These are phyloP conservation scores for Meiosimyza platycephala DNA, from an alignment of 2,888 invertebrate species.

Conservation along the genomic window DNA sequence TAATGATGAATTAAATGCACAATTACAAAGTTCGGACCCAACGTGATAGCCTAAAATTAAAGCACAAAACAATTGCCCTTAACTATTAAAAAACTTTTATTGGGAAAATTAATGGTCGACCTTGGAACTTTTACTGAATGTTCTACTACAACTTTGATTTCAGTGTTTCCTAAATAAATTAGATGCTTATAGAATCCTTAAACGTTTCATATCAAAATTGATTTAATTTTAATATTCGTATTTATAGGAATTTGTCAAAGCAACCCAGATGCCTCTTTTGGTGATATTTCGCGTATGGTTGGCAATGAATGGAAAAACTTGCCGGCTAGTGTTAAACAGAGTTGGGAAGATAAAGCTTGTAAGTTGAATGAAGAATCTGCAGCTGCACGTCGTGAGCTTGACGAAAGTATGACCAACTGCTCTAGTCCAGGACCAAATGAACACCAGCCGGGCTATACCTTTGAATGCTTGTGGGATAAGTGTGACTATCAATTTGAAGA, in stretches of 20 bases:
- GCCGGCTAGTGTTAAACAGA: slow-evolving; percentile 86
- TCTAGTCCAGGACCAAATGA: slow-evolving; percentile 67
- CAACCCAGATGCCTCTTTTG: slow-evolving; percentile 95
- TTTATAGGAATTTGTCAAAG: slow-evolving; percentile 80
- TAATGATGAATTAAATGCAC: too few species aligned
- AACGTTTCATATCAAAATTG: too few species aligned
- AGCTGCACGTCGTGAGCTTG: slow-evolving; percentile 70
- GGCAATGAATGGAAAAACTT: slow-evolving; percentile 94
- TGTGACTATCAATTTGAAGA: slow-evolving; percentile 96
- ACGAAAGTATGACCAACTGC: slow-evolving; percentile 59
- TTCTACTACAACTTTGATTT: not conserved
- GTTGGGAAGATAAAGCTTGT: slow-evolving; percentile 93
- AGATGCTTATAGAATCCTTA: not conserved
- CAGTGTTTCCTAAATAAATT: not conserved
- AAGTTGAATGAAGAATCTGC: slow-evolving; percentile 88
- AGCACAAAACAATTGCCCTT: too few species aligned
- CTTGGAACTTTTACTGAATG: too few species aligned
- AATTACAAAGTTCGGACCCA: too few species aligned
- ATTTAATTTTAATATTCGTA: not conserved
- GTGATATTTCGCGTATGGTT: slow-evolving; percentile 81
- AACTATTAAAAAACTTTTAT: too few species aligned
- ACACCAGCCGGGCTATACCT: slow-evolving; percentile 68
- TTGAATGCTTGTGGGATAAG: slow-evolving; percentile 90
- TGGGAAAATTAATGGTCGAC: too few species aligned
- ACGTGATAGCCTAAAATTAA: too few species aligned